A percentile compares a stretch with the other conserved stretches of the same genome.
Evolutionary conservation across 2,113 vertebrate genomes (phyloP).

Genomic region (Albula glossodonta): DNA sequence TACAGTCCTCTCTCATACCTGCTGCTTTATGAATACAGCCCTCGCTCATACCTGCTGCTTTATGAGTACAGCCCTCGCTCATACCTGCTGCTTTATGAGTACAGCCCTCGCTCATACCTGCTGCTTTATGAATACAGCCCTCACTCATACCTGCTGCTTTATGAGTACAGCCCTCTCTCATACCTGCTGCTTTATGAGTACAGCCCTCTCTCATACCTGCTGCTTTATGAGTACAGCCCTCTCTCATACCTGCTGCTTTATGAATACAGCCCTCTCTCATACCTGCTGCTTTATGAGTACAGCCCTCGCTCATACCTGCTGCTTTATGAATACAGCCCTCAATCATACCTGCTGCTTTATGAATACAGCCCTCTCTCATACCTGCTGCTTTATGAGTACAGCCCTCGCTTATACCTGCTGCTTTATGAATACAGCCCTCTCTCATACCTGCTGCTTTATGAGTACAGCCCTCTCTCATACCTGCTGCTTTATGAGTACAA

Average conservation of each 20-base stretch:
- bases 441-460: not conserved
- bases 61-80: not conserved
- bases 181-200: not conserved
- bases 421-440: not conserved
- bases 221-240: not conserved
- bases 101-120: not conserved
- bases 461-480: not conserved
- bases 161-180: not conserved
- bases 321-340: not conserved
- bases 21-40: not conserved
- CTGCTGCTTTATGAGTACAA: not conserved
- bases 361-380: not conserved
- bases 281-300: not conserved
- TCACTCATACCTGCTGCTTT: not conserved
- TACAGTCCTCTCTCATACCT: not conserved
- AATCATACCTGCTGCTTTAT: not conserved
- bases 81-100: not conserved
- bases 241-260: not conserved
- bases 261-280: not conserved
- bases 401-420: no score
- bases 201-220: not conserved
- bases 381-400: not conserved
- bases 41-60: not conserved
- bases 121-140: not conserved
- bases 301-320: not conserved